Evolutionary conservation across 2,113 vertebrate genomes (phyloP).

Genomic region (Dicaeum eximium): DNA sequence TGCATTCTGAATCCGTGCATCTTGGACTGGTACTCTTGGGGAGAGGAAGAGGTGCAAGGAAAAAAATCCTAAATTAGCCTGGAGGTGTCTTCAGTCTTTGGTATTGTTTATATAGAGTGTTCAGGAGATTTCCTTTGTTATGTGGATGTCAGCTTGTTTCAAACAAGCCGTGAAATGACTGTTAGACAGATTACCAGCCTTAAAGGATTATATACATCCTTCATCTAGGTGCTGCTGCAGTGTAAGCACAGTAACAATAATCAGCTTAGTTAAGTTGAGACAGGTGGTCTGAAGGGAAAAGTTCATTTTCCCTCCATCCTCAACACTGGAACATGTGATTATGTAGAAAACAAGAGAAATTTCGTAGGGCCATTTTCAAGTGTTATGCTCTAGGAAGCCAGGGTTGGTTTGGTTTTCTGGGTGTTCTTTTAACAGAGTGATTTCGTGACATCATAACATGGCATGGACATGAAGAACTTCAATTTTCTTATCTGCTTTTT

Average conservation of each 20-base stretch:
- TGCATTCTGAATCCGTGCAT: background rate
- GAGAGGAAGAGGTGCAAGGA: background rate
- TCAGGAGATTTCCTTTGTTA: background rate
- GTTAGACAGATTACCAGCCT: slow-evolving; percentile 28
- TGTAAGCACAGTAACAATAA: background rate
- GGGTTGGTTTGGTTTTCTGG: background rate
- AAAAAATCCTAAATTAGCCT: background rate
- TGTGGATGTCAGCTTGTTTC: slow-evolving; percentile 1
- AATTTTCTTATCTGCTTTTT: background rate
- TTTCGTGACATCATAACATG: background rate
- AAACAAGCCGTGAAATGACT: slow-evolving; percentile 40
- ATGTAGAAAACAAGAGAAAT: background rate
- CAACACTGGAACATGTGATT: background rate
- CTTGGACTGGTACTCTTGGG: background rate
- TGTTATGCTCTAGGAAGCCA: background rate
- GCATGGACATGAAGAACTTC: background rate
- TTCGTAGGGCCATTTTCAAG: background rate
- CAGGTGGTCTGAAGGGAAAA: slow-evolving; percentile 2
- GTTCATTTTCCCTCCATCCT: background rate
- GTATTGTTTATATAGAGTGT: background rate
- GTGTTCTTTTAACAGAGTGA: background rate
- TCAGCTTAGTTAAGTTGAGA: slow-evolving; percentile 11
- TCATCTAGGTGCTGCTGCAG: background rate
- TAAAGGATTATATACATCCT: slow-evolving; percentile 12
- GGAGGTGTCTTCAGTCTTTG: background rate